phyloP scores from a whole-genome alignment of 2,797 vertebrate genomes.

The Notolepis coatsorum region DNA sequence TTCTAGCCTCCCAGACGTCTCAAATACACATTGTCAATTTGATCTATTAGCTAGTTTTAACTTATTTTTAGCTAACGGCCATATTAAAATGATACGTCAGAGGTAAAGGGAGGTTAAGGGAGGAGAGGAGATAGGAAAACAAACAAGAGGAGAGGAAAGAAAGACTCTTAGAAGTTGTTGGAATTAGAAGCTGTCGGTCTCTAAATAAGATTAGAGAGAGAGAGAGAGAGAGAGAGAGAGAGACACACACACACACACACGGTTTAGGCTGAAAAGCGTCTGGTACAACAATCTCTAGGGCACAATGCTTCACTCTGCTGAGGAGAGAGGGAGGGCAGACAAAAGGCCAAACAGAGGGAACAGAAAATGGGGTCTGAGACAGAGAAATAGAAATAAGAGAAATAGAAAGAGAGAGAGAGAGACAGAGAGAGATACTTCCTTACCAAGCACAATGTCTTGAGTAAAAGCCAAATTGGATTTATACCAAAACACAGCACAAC shows the following conservation, averaged over 20 bases:
- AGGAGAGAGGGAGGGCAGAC: constrained; percentile 50
- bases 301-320: constrained; percentile 66
- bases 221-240: background rate
- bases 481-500: too few relatives aligned
- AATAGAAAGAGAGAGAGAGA: constrained; percentile 4
- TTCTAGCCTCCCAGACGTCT: too few relatives aligned
- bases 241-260: constrained; percentile 6
- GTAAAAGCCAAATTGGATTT: too few relatives aligned
- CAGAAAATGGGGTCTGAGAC: too few relatives aligned
- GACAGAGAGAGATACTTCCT: background rate
- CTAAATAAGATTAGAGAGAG: constrained; percentile 54
- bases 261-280: constrained; percentile 51
- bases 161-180: background rate
- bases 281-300: constrained; percentile 74
- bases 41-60: too few relatives aligned
- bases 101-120: background rate
- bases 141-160: constrained; percentile 3
- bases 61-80: too few relatives aligned
- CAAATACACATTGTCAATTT: too few relatives aligned
- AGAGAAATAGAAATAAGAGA: constrained; percentile 8
- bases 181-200: constrained; percentile 53
- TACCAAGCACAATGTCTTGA: too few relatives aligned
- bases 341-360: too few relatives aligned
- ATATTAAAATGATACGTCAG: too few relatives aligned
- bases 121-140: background rate